A percentile compares a stretch with the other conserved stretches of the same genome.
These are phyloP conservation scores for Microcebus lehilahytsara DNA, from an alignment of 2,113 vertebrate species.

Conservation along the genomic window DNA sequence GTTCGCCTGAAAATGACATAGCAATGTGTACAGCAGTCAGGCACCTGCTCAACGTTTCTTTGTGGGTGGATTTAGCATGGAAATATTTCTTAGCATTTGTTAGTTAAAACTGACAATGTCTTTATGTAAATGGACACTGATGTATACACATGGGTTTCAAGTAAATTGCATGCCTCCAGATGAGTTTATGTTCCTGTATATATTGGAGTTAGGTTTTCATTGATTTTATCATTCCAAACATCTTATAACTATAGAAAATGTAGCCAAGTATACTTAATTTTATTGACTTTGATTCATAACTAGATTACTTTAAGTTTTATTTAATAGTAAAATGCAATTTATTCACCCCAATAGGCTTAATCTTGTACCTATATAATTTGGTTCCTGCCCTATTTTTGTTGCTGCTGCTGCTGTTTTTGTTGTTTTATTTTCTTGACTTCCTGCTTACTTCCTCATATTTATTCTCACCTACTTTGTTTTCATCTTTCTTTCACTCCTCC, in stretches of 20 bases:
- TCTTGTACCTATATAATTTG: neutral
- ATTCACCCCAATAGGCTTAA: neutral
- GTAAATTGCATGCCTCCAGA: neutral
- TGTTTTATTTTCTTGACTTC: neutral
- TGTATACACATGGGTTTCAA: neutral
- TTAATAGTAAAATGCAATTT: neutral
- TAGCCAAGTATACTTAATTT: neutral
- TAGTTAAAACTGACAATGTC: neutral
- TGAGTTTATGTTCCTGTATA: neutral
- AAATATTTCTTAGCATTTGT: neutral
- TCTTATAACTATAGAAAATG: neutral
- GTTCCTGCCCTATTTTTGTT: neutral
- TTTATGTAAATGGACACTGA: neutral
- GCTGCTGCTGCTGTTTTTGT: neutral
- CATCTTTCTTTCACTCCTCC: neutral
- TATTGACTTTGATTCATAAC: neutral
- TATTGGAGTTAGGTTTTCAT: neutral
- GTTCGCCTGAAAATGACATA: neutral
- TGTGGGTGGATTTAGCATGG: slow-evolving; percentile 9
- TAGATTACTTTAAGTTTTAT: neutral
- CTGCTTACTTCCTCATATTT: neutral
- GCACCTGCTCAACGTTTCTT: neutral
- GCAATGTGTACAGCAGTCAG: neutral
- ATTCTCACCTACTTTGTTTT: neutral
- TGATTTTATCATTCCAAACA: neutral